Base-by-base conservation (phyloP, 2,888 invertebrate genomes). In the Dolichopus griseipennis region DNA sequence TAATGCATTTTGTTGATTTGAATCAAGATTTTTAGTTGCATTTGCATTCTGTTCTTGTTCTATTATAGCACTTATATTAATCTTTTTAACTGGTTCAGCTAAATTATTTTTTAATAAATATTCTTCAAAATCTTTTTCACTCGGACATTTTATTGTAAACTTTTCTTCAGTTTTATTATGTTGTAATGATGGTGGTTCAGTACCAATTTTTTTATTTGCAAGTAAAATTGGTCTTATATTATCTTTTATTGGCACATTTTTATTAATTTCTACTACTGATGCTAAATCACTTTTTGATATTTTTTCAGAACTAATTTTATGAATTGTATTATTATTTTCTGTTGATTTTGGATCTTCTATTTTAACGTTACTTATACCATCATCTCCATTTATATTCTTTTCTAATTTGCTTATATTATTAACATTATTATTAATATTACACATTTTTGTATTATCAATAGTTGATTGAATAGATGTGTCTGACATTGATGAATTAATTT, bases 61-160 rank as follows among this genome's bases (percentile, higher is more conserved):
- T 18, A 37, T 64, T 61, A 63, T 65, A 61, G 66, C 52, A 21
- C 41, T 65, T n/a, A 69, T 34, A 67, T 64, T 65, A 21, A 69
- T 67, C 66, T 77, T 76, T 67, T 72, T 71, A 21, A 72, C 68
- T 0, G 73, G 72, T 33, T 73, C 72, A 9, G 70, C 69, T 5
- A 74, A 70, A 68, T 73, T 70, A 70, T 71, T 72, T 18, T 70
- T 68, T 18, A 73, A 67, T 64, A 70, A 71, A 66, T 71, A 70
- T 27, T 75, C 72, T 67, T 72, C 68, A 67, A 71, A 69, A 76
- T 76, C 72, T 66, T 71, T 69, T 72, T 73, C 72, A 69, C 75
- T 68, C n/a, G 72, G 68, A 62, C 71, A 70, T 66, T 70, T 71
- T 15, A 72, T 67, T 22, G 64, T 43, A 61, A 68, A 69, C 66